phyloP scores from a whole-genome alignment of 1,140 invertebrate species.

The Leptonema lineaticorne region DNA sequence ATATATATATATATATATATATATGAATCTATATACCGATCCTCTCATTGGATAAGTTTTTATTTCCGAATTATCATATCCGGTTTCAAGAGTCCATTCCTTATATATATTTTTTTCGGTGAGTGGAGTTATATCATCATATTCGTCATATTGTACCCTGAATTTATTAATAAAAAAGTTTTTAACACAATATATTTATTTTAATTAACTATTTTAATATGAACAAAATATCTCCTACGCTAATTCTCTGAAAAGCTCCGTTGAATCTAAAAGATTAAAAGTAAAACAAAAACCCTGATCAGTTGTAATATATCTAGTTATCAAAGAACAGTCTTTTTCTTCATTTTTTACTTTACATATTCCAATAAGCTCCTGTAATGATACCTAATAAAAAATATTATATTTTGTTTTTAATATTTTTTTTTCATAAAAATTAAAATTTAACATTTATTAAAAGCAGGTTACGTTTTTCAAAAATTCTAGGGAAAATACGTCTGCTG shows the following conservation, averaged over 20 bases:
- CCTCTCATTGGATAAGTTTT: neutral
- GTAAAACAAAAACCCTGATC: constrained; percentile 70
- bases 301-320: constrained; percentile 62
- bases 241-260: constrained; percentile 58
- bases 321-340: constrained; percentile 53
- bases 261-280: constrained; percentile 63
- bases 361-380: too few relatives aligned
- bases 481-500: too few relatives aligned
- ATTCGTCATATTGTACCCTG: neutral
- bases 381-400: too few relatives aligned
- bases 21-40: neutral
- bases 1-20: too few relatives aligned
- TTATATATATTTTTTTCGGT: neutral
- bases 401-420: neutral
- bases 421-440: too few relatives aligned
- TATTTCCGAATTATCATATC: neutral
- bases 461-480: too few relatives aligned
- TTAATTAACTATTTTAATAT: neutral
- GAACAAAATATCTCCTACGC: constrained; percentile 44
- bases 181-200: too few relatives aligned
- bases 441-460: too few relatives aligned
- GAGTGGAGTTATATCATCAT: neutral
- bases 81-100: neutral
- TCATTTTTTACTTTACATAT: too few relatives aligned
- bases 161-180: too few relatives aligned